phyloP scores from a whole-genome alignment of 2,888 invertebrate species.

The Quadriops clusia region DNA sequence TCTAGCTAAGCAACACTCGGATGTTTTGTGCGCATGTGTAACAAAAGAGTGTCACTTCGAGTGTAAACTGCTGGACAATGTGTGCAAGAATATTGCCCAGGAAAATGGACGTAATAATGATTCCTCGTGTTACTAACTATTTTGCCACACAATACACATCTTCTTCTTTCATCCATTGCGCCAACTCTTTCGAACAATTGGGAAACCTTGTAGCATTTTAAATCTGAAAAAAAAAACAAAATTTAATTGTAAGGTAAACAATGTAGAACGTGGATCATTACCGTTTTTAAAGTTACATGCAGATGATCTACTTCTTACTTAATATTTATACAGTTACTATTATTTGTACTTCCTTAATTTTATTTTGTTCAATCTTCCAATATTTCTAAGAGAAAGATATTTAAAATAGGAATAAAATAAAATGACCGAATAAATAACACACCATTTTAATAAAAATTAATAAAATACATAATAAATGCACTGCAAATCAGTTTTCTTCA shows the following conservation, averaged over 20 bases:
- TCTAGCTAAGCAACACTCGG: constrained; percentile 34
- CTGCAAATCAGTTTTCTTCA: constrained; percentile 16
- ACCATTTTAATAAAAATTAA: constrained; percentile 64
- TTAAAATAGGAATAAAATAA: constrained; percentile 12
- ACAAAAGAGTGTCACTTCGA: constrained; percentile 45
- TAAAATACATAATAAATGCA: constrained; percentile 56
- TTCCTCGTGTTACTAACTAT: constrained; percentile 49
- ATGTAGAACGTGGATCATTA: constrained; percentile 14
- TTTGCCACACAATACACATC: constrained; percentile 48
- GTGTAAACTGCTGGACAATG: constrained; percentile 48
- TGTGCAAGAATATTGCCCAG: constrained; percentile 45
- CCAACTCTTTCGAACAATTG: constrained; percentile 48
- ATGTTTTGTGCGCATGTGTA: constrained; percentile 48
- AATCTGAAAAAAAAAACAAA: constrained; percentile 37
- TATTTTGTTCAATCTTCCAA: too few relatives aligned
- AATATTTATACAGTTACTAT: too few relatives aligned
- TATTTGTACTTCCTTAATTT: too few relatives aligned
- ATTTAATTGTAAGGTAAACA: too few relatives aligned
- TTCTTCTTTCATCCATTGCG: constrained; percentile 44
- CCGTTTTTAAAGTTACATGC: too few relatives aligned
- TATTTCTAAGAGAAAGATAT: not conserved
- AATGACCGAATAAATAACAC: constrained; percentile 40
- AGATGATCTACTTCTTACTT: too few relatives aligned
- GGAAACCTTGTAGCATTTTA: constrained; percentile 43
- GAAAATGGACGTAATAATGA: constrained; percentile 50